A percentile compares a stretch with the other conserved stretches of the same genome.
These are phyloP conservation scores for Protomyctophum bolini DNA, from an alignment of 2,113 vertebrate genomes.

Conservation along the genomic window DNA sequence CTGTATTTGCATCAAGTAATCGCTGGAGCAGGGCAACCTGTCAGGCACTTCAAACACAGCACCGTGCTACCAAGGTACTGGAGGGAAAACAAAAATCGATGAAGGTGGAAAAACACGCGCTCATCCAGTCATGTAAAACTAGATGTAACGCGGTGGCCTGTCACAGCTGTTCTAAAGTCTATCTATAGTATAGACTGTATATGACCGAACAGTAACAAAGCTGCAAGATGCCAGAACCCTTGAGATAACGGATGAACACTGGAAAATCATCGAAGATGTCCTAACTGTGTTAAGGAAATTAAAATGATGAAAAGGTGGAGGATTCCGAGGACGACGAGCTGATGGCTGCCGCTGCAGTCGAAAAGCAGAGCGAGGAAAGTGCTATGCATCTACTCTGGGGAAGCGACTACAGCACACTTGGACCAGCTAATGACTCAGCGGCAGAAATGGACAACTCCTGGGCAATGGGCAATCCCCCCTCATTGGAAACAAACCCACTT, in stretches of 20 bases:
- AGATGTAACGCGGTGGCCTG: conserved; percentile 4
- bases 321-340: neutral
- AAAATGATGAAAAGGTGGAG: neutral
- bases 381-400: neutral
- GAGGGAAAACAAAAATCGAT: conserved; percentile 24
- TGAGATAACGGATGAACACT: neutral
- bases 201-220: neutral
- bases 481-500: neutral
- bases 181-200: neutral
- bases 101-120: conserved; percentile 7
- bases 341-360: neutral
- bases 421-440: neutral
- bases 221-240: neutral
- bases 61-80: conserved; percentile 21
- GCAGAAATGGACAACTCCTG: neutral
- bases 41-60: conserved; percentile 10
- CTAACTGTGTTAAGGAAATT: neutral
- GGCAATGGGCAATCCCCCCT: neutral
- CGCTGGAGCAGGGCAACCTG: conserved; percentile 3
- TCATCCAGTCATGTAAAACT: conserved; percentile 29
- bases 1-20: conserved; percentile 9
- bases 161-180: neutral
- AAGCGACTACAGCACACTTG: neutral
- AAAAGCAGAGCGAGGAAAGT: neutral
- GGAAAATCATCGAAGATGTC: neutral